phyloP scores from a whole-genome alignment of 2,888 invertebrate species.

The Platynereis dumerilii region DNA sequence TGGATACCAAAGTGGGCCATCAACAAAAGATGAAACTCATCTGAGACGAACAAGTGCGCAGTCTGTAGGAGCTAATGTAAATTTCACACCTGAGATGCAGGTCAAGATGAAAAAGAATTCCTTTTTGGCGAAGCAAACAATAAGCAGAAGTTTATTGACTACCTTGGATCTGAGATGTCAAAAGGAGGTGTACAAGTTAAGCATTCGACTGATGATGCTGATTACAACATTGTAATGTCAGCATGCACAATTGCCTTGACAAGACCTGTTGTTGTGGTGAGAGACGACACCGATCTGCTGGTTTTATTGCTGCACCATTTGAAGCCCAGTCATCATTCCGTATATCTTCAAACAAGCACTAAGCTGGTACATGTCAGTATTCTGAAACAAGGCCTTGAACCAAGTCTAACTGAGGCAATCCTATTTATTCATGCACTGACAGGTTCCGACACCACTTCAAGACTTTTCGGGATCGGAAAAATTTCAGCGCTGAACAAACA shows the following conservation, averaged over 20 bases:
- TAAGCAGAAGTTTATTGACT: constrained; percentile 39
- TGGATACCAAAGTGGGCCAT: constrained; percentile 30
- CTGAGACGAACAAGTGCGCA: constrained; percentile 34
- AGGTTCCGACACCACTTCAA: constrained; percentile 1
- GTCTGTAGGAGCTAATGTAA: constrained; percentile 25
- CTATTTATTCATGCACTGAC: not conserved
- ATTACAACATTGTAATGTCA: constrained; percentile 38
- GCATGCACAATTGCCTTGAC: constrained; percentile 23
- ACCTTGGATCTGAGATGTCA: constrained; percentile 26
- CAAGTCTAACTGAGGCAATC: not conserved
- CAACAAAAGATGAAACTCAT: constrained; percentile 39
- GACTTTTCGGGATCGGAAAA: not conserved
- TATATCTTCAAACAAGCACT: no score
- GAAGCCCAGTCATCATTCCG: no score
- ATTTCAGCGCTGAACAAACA: not conserved
- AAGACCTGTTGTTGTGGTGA: constrained; percentile 35
- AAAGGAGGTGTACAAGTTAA: constrained; percentile 17
- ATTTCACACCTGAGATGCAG: constrained; percentile 32
- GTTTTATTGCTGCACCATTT: constrained; percentile 33
- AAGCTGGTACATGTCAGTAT: no score
- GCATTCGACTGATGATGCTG: constrained; percentile 42
- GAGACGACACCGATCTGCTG: constrained; percentile 45
- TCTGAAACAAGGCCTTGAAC: not conserved
- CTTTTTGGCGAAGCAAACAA: constrained; percentile 40
- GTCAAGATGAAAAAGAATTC: constrained; percentile 36